Evolutionary conservation across 2,888 invertebrate genomes (phyloP), one percentile per base, ranked within the genome.

Genomic region (Dasypogon diadema): DNA sequence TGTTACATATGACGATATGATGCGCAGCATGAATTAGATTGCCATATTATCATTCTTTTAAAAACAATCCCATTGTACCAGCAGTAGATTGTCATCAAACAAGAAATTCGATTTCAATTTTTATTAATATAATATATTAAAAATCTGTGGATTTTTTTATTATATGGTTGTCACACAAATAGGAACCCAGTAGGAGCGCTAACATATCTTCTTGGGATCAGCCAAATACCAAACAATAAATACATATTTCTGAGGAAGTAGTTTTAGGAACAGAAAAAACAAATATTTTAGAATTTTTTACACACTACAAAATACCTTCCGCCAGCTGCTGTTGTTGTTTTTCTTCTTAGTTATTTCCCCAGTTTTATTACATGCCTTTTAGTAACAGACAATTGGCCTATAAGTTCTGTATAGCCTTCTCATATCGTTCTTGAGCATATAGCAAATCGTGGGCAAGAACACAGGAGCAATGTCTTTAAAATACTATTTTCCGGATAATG

Each of bases 341-440:
- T 60, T 3, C 10, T 34, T 1, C 37, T 60, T 60, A 60, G 46
- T 65, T 65, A 46, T 46, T 46, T 65, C 14, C 18, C 18, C 3
- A 51, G 16, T 51, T 16, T 46, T 46, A 42, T 65, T 65, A 21
- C 48, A 5, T 46, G 22, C 65, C 65, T 46, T 42, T 37, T 42
- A 63, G 16, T 37, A 65, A 46, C 42, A 46, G n/a, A 48, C 65
- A 65, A 65, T 46, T 65, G 65, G 48, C 46, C 60, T 65, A 63
- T 14, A 22, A 63, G 42, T 16, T 12, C 42, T 21, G 55, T 16
- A 12, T 55, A 55, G 12, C 12, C 12, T 48, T 48, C 48, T 12
- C 2, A n/a, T 18, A 21, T 55, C 63, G 21, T 63, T 37, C 16
- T 46, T 4, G 18, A 16, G 16, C 4, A 21, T 6, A 18, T 51